Percentiles rank a stretch among this genome's conserved stretches.
Conservation (phyloP, 1,140 invertebrate genomes). For the Cepaea nemoralis region DNA sequence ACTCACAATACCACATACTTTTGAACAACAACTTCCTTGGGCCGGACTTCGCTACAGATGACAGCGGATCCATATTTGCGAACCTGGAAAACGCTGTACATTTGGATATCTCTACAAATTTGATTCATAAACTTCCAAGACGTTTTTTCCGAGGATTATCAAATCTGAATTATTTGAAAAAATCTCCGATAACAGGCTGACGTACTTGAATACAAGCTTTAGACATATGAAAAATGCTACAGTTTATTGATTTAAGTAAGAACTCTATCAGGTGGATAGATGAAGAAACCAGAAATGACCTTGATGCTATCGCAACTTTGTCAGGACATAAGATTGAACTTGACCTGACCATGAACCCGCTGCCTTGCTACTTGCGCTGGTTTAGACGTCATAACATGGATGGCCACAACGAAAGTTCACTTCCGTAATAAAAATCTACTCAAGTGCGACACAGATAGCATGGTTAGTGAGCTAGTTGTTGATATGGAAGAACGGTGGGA, state of each 20-base stretch:
- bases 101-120: constrained; percentile 18
- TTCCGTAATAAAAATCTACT: constrained; percentile 1
- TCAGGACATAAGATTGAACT: neutral
- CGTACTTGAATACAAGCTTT: neutral
- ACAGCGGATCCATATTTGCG: neutral
- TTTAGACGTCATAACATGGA: neutral
- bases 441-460: neutral
- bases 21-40: constrained; percentile 4
- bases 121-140: neutral
- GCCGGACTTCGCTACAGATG: neutral
- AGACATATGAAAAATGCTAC: constrained; percentile 13
- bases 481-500: neutral
- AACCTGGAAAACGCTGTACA: neutral
- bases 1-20: neutral
- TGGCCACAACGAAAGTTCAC: neutral
- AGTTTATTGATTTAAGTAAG: constrained; percentile 7
- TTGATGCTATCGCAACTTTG: neutral
- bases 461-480: neutral
- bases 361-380: constrained; percentile 1
- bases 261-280: constrained; percentile 7
- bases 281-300: neutral
- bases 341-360: neutral
- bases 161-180: neutral
- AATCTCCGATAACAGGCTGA: constrained; percentile 7
- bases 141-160: neutral